Percentiles rank a stretch among this genome's conserved stretches.
These are phyloP conservation scores for Hermaeophaga mercurialis DNA, from an alignment of 2,888 invertebrate genomes.

Conservation along the genomic window DNA sequence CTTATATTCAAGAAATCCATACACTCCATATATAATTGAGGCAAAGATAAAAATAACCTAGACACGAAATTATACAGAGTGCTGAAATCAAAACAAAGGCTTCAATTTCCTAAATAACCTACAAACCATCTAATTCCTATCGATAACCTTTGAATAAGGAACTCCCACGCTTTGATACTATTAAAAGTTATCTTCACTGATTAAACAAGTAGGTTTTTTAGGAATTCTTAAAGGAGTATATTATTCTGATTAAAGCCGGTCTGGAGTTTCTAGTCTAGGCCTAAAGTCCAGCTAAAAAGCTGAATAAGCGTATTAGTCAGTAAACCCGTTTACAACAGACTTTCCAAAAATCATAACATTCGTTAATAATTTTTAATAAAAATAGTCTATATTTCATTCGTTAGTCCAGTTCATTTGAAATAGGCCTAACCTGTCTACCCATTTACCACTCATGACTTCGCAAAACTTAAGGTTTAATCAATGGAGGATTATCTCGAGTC, in stretches of 20 bases:
- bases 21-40: conserved; percentile 17
- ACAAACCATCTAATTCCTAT: no score
- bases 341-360: conserved; percentile 3
- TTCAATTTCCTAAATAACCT: conserved; percentile 2
- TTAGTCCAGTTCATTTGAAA: background rate
- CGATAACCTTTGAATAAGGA: no score
- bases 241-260: background rate
- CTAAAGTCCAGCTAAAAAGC: conserved; percentile 20
- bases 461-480: background rate
- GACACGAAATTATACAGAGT: conserved; percentile 2
- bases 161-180: no score
- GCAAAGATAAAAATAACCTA: conserved; percentile 22
- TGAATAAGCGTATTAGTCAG: conserved; percentile 24
- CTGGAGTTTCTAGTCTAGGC: conserved; percentile 15
- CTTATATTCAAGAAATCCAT: conserved; percentile 18
- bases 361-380: background rate
- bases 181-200: no score
- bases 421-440: background rate
- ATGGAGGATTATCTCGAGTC: no score
- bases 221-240: background rate
- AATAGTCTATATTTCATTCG: background rate
- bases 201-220: background rate
- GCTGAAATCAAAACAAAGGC: conserved; percentile 6
- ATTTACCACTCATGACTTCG: background rate
- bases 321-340: conserved; percentile 14